Evolutionary conservation across 2,797 vertebrate genomes (phyloP).

Genomic region (Sphenopsis melanotis): DNA sequence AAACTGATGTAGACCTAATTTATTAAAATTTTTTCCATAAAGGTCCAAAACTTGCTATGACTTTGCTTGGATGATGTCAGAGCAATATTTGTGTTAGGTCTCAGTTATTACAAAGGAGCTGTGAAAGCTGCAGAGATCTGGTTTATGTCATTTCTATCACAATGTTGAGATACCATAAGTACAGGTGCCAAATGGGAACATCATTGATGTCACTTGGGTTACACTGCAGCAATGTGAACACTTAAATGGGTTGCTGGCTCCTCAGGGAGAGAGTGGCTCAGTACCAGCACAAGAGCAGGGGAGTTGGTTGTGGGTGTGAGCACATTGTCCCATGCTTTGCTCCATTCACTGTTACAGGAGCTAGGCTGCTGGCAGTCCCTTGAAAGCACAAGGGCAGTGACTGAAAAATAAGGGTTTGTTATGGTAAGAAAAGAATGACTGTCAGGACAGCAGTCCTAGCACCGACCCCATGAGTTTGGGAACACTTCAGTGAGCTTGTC

Average conservation of each 20-base stretch:
- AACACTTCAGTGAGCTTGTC: not conserved
- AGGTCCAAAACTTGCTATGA: not conserved
- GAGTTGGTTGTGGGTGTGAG: not conserved
- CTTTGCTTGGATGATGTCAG: not conserved
- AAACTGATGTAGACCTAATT: not conserved
- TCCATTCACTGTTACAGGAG: accelerated
- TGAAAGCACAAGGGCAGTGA: not conserved
- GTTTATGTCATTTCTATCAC: not conserved
- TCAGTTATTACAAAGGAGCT: not conserved
- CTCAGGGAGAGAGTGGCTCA: accelerated
- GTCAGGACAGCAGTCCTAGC: not conserved
- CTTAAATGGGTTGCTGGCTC: not conserved
- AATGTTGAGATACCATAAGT: not conserved
- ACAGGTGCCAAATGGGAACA: not conserved
- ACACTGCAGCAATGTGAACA: accelerated
- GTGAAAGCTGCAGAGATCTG: not conserved
- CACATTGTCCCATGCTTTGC: not conserved
- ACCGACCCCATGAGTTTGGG: accelerated
- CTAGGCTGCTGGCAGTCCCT: not conserved
- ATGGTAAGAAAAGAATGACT: not conserved
- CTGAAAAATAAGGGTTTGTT: not conserved
- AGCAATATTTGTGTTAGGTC: not conserved
- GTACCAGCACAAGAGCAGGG: not conserved
- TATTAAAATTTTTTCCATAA: not conserved
- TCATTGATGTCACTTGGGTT: accelerated